Evolutionary conservation across 2,888 invertebrate species (phyloP), one percentile per base, ranked within the genome.

Genomic region (Philhelius pedissequus): DNA sequence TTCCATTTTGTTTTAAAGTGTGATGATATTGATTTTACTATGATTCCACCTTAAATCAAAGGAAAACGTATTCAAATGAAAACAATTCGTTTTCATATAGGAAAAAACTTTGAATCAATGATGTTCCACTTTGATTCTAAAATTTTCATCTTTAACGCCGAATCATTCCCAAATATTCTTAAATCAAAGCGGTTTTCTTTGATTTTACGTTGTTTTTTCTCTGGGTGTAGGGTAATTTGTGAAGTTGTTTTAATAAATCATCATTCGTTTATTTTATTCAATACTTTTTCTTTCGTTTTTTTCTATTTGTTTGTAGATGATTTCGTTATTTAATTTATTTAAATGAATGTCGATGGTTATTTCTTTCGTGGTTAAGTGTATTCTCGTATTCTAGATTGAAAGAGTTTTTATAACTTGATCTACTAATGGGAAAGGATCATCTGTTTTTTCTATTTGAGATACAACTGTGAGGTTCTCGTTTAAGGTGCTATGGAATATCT

Each of bases 331-430:
- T 20, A 71, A 4, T 48, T 45, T 58, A 32, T 45, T 32, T 45
- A 70, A 45, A 43, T 69, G 54, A 30, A 69, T 18, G 27, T 58
- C 45, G 3, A 58, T 58, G 7, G 70, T 56, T 54, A 8, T 54
- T 58, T 70, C 70, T 11, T 58, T 56, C 0, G 56, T 58, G 4
- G 56, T 70, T 25, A 70, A 56, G 20, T 70, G 69, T 13, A 70
- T 56, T 3, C 22, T 35, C 1, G 27, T 40, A 30, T 54, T 69
- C 27, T 68, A 69, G 6, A 27, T 22, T 5, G 30, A 20, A 4
- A 69, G 20, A 9, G 25, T 15, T 50, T 38, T 71, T 6, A 20
- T 50, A 11, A 22, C 9, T 11, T 50, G 38, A 13, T 54, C 25
- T 43, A 64, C 22, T 15, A 40, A 13, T 9, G 22, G 40, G 6